Base-by-base conservation (phyloP, 2,113 vertebrate genomes). In the Chitala chitala region DNA sequence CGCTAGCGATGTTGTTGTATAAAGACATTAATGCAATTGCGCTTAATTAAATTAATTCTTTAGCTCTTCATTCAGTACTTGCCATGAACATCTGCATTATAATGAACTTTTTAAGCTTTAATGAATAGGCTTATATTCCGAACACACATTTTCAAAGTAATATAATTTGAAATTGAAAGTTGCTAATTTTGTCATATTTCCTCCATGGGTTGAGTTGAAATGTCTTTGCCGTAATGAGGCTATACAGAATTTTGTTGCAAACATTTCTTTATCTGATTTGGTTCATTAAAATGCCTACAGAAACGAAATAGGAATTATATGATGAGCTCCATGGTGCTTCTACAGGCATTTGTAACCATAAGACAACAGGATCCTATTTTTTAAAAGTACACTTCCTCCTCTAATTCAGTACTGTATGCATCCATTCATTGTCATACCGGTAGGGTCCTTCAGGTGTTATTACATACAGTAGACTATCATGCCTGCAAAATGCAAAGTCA, bases 21-120 rank as follows among this genome's bases (percentile, higher is more conserved):
- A 22, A 44, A 61, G 55, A n/a, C 38, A 29, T 59, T 72, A 72
- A 72, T 59, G 36, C 36, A 38, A 66, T 22, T 22, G 20, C 38
- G n/a, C 9, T 46, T 38, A 29, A 15, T 56, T 72, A 42, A 72
- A 72, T 58, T 72, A 58, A 44, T 72, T 72, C 54, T 54, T 31
- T 38, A 59, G 54, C 7, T 46, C 59, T 72, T 72, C 24, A 59
- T 13, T 58, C 24, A 59, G 40, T 29, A 26, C 59, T 72, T 72
- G 13, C 40, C 71, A 46, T 46, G 38, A 68, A 68, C 64, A 72
- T 72, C 59, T 72, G 40, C 71, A 72, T 72, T 72, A 55, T 59
- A 72, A 72, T 72, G 71, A 72, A 72, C 55, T 72, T 61, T 59
- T 7, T 44, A 56, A 31, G 55, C 71, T 59, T 38, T 59, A 33